Percentiles rank a stretch among this genome's conserved stretches.
These are phyloP conservation scores for Eulithis testata DNA, from an alignment of 2,888 invertebrate species.

Conservation along the genomic window DNA sequence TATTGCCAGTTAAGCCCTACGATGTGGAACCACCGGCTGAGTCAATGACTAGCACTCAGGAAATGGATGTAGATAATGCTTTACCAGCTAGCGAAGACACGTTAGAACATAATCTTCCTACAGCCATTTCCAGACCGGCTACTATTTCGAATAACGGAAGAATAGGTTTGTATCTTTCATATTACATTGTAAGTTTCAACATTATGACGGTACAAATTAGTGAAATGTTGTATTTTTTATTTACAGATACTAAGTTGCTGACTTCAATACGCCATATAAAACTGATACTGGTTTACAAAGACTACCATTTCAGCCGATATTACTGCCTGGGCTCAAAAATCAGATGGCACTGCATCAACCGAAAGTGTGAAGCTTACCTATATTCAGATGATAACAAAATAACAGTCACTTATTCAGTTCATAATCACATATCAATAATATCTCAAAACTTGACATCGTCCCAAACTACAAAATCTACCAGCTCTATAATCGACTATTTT, in stretches of 20 bases:
- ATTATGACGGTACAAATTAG: background rate
- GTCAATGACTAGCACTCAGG: background rate
- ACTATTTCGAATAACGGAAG: background rate
- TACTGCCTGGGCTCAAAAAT: slow-evolving; percentile 27
- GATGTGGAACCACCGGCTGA: background rate
- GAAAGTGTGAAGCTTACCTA: slow-evolving; percentile 32
- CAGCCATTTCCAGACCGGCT: background rate
- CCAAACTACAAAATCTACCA: slow-evolving; percentile 1
- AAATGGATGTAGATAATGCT: background rate
- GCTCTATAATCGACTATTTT: background rate
- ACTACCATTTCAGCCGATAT: slow-evolving; percentile 39
- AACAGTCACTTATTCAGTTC: slow-evolving; percentile 20
- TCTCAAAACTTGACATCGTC: background rate
- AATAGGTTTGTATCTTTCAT: slow-evolving; percentile 16
- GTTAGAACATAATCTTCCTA: background rate
- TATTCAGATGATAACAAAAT: slow-evolving; percentile 25
- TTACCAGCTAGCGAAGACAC: background rate
- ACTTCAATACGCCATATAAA: slow-evolving; percentile 14
- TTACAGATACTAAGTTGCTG: slow-evolving; percentile 24
- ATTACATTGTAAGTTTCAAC: background rate
- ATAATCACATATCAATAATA: slow-evolving; percentile 18
- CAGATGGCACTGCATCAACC: slow-evolving; percentile 40
- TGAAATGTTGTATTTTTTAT: background rate
- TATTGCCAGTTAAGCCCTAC: background rate
- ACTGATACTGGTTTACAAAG: slow-evolving; percentile 34